Conservation (phyloP, 2,797 vertebrate species). For the Alosa sapidissima region DNA sequence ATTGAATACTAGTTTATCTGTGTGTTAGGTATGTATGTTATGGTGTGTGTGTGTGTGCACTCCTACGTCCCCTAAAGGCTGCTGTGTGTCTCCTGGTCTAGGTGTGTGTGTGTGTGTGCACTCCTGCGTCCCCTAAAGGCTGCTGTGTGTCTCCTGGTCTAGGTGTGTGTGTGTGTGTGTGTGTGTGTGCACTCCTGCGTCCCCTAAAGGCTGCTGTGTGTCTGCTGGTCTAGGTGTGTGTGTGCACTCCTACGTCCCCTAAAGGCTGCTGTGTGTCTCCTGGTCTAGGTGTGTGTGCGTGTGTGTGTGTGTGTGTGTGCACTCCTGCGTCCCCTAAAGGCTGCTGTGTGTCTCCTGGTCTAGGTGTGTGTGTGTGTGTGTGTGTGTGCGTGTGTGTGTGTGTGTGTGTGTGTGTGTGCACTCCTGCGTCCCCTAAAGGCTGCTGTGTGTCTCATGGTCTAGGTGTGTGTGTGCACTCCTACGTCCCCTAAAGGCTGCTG, state of each 20-base stretch:
- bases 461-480: neutral
- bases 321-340: neutral
- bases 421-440: neutral
- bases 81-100: neutral
- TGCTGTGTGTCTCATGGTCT: neutral
- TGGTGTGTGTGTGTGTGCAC: too few relatives aligned
- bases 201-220: neutral
- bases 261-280: neutral
- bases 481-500: neutral
- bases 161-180: too few relatives aligned
- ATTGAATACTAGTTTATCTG: too few relatives aligned
- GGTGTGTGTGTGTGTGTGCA: neutral
- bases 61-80: too few relatives aligned
- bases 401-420: neutral
- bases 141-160: neutral
- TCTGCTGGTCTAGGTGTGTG: slow-evolving; percentile 38
- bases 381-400: neutral
- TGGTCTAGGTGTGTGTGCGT: too few relatives aligned
- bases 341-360: neutral
- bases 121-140: neutral
- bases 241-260: neutral
- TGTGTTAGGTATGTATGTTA: too few relatives aligned
- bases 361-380: slow-evolving; percentile 34
- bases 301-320: neutral
- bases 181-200: neutral